Percentiles rank a stretch among this genome's conserved stretches.
Conservation (phyloP, 92 coral and sea anemone species). For the Hydrozoanthus gracilis region DNA sequence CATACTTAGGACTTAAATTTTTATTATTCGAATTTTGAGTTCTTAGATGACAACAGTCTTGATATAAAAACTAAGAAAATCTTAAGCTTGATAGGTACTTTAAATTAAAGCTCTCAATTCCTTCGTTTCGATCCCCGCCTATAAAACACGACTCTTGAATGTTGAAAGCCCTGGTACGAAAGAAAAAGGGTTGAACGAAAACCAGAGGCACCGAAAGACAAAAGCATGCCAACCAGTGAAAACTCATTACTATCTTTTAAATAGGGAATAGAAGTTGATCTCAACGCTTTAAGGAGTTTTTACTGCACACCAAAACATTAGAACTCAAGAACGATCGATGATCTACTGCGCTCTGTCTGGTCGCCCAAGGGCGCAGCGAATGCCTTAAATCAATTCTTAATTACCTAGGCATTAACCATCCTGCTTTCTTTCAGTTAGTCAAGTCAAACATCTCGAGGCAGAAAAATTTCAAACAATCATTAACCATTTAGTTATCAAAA, state of each 20-base stretch:
- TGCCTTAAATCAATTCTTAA: not conserved
- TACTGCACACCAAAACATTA: not conserved
- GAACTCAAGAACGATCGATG: not conserved
- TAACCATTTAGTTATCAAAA: not conserved
- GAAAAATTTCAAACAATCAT: not conserved
- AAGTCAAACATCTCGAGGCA: not conserved
- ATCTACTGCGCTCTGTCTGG: not conserved
- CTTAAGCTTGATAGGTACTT: no score
- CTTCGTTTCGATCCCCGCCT: no score
- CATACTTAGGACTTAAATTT: no score
- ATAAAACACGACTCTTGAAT: no score
- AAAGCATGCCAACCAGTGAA: not conserved
- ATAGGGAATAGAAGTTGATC: not conserved
- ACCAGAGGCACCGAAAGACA: no score
- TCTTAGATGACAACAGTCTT: no score
- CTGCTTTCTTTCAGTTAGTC: not conserved
- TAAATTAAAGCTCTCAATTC: no score
- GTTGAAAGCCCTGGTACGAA: no score
- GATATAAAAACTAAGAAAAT: no score
- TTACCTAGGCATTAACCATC: not conserved
- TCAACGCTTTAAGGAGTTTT: not conserved
- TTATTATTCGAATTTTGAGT: no score
- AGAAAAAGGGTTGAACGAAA: no score
- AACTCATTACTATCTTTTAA: not conserved
- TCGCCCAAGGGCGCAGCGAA: slow-evolving; percentile 1